These are phyloP conservation scores for Geodia barretti DNA, from an alignment of 37 sponge, comb jelly and placozoan genomes.

Conservation along the genomic window DNA sequence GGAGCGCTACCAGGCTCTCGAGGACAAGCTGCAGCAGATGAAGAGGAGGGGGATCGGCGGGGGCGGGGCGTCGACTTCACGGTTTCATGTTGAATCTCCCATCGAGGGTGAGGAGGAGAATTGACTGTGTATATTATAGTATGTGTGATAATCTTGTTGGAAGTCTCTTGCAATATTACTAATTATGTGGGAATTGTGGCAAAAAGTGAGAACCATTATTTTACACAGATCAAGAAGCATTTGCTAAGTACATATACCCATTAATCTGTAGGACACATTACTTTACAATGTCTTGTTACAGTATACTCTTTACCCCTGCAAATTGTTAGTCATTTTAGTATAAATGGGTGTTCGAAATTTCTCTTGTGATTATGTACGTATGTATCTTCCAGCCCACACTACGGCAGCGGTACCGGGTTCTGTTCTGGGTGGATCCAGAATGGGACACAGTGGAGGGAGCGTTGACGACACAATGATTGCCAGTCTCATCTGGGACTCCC, in stretches of 20 bases:
- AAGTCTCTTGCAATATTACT: no score
- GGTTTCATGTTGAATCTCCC: slow-evolving; percentile 43
- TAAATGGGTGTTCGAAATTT: no score
- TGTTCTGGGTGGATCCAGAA: background rate
- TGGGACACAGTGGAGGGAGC: slow-evolving; percentile 1
- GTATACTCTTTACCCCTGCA: no score
- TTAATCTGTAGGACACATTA: no score
- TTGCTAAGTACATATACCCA: background rate
- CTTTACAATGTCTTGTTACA: background rate
- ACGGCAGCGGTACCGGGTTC: background rate
- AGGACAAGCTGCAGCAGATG: slow-evolving; percentile 38
- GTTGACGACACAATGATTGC: slow-evolving; percentile 55
- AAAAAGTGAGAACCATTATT: no score
- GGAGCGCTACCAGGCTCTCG: slow-evolving; percentile 41
- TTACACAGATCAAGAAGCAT: background rate
- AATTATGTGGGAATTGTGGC: no score
- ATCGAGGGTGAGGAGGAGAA: background rate
- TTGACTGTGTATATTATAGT: background rate
- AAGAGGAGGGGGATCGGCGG: slow-evolving; percentile 24
- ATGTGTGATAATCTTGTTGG: background rate
- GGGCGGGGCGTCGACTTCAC: slow-evolving; percentile 1
- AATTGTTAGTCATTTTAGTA: no score
- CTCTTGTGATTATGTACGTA: background rate
- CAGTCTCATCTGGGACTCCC: slow-evolving; percentile 50
- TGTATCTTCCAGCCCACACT: background rate